Conservation (phyloP, 2,797 vertebrate genomes). For the Chaunax sp. region DNA sequence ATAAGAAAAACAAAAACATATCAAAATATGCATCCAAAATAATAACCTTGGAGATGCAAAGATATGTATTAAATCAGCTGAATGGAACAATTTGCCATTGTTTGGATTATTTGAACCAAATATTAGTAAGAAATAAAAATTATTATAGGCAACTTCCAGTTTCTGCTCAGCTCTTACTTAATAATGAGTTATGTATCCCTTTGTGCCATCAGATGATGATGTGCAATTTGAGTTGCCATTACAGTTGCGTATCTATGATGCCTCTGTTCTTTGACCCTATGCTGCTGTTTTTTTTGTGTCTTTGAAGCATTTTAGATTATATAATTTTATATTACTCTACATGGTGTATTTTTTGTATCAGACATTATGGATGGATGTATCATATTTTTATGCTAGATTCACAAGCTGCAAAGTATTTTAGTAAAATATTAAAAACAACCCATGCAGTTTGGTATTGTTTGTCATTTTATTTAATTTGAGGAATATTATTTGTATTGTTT, state of each 20-base stretch:
- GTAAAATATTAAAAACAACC: constrained; percentile 46
- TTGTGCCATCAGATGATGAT: constrained; percentile 20
- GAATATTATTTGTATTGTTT: background rate
- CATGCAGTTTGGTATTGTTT: background rate
- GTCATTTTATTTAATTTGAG: constrained; percentile 15
- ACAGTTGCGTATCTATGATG: constrained; percentile 9
- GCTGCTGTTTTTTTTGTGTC: constrained; percentile 53
- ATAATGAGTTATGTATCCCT: background rate
- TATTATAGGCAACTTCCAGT: background rate
- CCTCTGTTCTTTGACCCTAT: constrained; percentile 19
- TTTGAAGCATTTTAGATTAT: constrained; percentile 50
- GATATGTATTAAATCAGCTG: too few species aligned
- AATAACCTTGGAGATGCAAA: background rate
- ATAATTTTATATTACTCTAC: constrained; percentile 61
- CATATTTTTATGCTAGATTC: constrained; percentile 70
- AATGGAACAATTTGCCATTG: background rate
- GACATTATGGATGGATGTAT: constrained; percentile 74
- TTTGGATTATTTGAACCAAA: constrained; percentile 10
- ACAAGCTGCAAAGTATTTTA: constrained; percentile 61
- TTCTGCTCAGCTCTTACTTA: constrained; percentile 10
- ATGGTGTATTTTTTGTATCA: constrained; percentile 59
- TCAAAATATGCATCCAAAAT: constrained; percentile 7
- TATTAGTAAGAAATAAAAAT: constrained; percentile 21
- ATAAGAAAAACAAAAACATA: background rate
- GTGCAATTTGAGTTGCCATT: constrained; percentile 22